These are phyloP conservation scores for Amblyraja radiata DNA, from an alignment of 2,797 vertebrate genomes.

Conservation along the genomic window DNA sequence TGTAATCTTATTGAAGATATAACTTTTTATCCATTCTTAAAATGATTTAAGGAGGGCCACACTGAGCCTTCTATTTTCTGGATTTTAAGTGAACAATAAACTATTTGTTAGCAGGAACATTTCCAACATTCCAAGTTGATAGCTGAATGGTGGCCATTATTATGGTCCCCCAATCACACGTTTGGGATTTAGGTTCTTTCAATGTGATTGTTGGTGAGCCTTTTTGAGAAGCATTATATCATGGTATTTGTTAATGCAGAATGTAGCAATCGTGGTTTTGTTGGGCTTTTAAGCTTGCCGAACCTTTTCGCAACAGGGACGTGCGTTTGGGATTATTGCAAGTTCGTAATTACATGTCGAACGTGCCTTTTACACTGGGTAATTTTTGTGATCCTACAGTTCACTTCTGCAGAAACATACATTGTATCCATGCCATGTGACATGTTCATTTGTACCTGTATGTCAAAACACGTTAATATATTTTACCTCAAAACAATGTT, in stretches of 20 bases:
- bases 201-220: not conserved
- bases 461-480: not conserved
- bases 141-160: conserved; percentile 11
- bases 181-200: not conserved
- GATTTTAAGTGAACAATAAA: conserved; percentile 11
- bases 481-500: not conserved
- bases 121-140: not conserved
- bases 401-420: not conserved
- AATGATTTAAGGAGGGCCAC: not conserved
- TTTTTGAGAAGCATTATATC: not conserved
- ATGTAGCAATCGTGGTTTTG: not conserved
- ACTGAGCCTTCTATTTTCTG: not conserved
- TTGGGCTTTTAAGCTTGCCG: not conserved
- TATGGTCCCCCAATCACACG: not conserved
- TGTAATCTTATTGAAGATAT: not conserved
- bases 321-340: not conserved
- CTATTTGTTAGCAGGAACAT: not conserved
- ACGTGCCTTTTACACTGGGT: not conserved
- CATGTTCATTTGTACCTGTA: not conserved
- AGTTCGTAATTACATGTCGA: not conserved
- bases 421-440: not conserved
- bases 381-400: not conserved
- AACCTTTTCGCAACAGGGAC: not conserved
- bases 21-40: not conserved
- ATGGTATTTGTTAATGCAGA: not conserved